Evolutionary conservation across 2,888 invertebrate species (phyloP), one percentile per base, ranked within the genome.

Genomic region (Macrophya annulata): DNA sequence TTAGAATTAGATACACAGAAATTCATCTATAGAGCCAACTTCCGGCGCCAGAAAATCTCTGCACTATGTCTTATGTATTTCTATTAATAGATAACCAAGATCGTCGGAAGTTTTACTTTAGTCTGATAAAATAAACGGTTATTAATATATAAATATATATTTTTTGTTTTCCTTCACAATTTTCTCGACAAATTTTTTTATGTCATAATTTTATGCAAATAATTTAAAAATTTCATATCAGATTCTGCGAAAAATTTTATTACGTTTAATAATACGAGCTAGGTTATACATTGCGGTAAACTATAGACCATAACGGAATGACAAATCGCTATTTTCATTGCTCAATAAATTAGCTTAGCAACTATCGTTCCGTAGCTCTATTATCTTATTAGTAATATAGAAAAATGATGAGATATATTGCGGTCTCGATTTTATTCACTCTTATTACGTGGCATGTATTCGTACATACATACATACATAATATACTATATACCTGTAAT

Each of bases 51-150:
- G 45, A 25, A 48, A 51, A 76, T 48, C n/a, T 25, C 43, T 48
- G 43, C 25, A 21, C 48, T 48, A 15, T 21, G 25, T 76, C 40
- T 72, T n/a, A 1, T n/a, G 31, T 40, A 15, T 43, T 76, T 76
- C 76, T 76, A 76, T 76, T 43, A 76, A 76, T 76, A 76, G 48
- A 72, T 25, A 71, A 5, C 5, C 72, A 8, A 72, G 72, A 72
- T 25, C 68, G 25, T 31, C 68, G 68, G 37, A 68, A 55, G 55
- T n/a, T 55, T 17, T 55, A 55, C n/a, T 10, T 12, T 1, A 12
- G 10, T 9, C 1, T 10, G 10, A 12, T 48, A 12, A 55, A 55
- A 55, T 51, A 51, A 5, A 51, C 5, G n/a, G 8, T 55, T n/a
- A n/a, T n/a, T n/a, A n/a, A 55, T 55, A n/a, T n/a, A n/a, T n/a